A percentile compares a stretch with the other conserved stretches of the same genome.
Conservation (phyloP, 2,888 invertebrate species). For the Drosophila subsilvestris region DNA sequence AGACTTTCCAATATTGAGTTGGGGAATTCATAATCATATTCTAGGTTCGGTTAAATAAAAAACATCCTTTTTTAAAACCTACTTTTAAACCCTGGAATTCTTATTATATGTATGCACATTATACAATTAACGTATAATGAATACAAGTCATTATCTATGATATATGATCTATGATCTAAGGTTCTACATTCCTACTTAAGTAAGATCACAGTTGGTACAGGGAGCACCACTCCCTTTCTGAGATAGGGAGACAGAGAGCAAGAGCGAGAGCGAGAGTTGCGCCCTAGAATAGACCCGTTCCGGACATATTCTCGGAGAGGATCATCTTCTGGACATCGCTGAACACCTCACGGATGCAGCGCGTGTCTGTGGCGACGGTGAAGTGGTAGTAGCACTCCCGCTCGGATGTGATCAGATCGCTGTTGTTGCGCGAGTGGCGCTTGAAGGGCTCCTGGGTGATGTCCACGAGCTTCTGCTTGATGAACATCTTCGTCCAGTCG, state of each 20-base stretch:
- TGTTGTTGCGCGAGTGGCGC: conserved; percentile 81
- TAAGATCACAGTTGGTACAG: conserved; percentile 42
- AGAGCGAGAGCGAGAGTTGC: conserved; percentile 1
- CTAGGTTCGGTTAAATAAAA: too few species aligned
- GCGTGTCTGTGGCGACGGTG: conserved; percentile 90
- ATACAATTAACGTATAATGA: conserved; percentile 28
- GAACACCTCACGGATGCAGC: conserved; percentile 89
- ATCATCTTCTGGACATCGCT: conserved; percentile 90
- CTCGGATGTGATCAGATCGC: conserved; percentile 82
- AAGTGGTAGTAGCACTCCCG: conserved; percentile 90
- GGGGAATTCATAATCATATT: too few species aligned
- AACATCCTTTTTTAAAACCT: too few species aligned
- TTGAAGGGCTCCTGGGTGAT: conserved; percentile 86
- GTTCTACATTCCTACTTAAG: conserved; percentile 37
- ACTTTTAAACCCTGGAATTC: too few species aligned
- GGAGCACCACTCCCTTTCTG: conserved; percentile 21
- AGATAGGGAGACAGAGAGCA: conserved; percentile 33
- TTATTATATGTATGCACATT: conserved; percentile 14
- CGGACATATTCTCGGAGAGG: conserved; percentile 84
- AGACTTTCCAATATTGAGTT: too few species aligned
- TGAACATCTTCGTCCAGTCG: conserved; percentile 88
- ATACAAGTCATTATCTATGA: conserved; percentile 15
- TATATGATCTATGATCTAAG: conserved; percentile 28
- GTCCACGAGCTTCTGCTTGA: conserved; percentile 87
- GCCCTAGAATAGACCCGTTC: conserved; percentile 82